Conservation (phyloP, 1,140 invertebrate genomes). For the Ganaspis sp. region DNA sequence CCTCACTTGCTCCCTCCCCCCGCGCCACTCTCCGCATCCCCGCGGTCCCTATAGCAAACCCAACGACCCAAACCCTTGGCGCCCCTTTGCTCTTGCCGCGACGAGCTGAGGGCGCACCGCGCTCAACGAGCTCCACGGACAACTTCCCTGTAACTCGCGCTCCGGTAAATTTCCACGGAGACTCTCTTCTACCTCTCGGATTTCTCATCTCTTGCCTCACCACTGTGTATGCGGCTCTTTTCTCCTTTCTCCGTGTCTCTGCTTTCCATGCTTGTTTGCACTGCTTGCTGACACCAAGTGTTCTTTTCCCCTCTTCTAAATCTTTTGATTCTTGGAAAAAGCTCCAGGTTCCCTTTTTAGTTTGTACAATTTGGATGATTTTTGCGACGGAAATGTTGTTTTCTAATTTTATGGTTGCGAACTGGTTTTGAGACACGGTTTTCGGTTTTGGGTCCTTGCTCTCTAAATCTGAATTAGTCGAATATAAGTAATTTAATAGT, state of each 20-base stretch:
- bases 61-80: conserved; percentile 66
- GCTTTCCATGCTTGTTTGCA: conserved; percentile 1
- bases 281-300: background rate
- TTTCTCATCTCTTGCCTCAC: conserved; percentile 14
- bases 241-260: background rate
- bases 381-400: no score
- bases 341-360: no score
- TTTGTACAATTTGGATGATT: no score
- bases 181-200: conserved; percentile 30
- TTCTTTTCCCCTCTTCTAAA: background rate
- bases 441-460: no score
- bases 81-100: conserved; percentile 60
- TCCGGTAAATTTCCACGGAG: conserved; percentile 65
- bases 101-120: conserved; percentile 60
- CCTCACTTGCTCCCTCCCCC: conserved; percentile 38
- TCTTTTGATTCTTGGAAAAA: no score
- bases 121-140: conserved; percentile 49
- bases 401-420: background rate
- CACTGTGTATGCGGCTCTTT: conserved; percentile 13
- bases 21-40: conserved; percentile 59
- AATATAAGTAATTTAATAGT: no score
- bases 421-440: no score
- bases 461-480: no score
- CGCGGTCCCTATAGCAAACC: conserved; percentile 14
- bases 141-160: conserved; percentile 62